These are phyloP conservation scores for Teinopalpus imperialis DNA, from an alignment of 2,888 invertebrate species.

Conservation along the genomic window DNA sequence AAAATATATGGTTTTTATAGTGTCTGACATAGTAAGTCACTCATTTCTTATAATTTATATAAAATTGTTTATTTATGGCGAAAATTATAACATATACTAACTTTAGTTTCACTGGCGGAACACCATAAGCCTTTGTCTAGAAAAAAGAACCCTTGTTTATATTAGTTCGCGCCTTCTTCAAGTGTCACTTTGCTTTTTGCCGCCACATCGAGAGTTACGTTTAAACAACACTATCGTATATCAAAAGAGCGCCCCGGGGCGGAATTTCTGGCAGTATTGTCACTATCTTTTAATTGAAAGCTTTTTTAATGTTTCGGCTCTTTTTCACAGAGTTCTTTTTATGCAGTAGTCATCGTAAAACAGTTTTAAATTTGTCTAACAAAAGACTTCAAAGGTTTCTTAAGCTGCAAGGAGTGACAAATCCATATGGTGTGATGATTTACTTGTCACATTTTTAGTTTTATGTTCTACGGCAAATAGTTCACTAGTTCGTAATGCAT, in stretches of 20 bases:
- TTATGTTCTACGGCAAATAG: slow-evolving; percentile 54
- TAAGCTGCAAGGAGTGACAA: slow-evolving; percentile 50
- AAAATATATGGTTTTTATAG: too few species aligned
- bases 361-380: slow-evolving; percentile 56
- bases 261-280: slow-evolving; percentile 67
- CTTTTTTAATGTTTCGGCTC: slow-evolving; percentile 66
- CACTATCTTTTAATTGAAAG: slow-evolving; percentile 73
- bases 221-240: slow-evolving; percentile 76
- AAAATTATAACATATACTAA: slow-evolving; percentile 4
- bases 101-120: slow-evolving; percentile 21
- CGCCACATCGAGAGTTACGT: slow-evolving; percentile 58
- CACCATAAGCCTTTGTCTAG: slow-evolving; percentile 49
- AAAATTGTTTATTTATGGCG: background rate
- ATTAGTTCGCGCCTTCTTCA: slow-evolving; percentile 78
- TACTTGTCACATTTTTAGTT: slow-evolving; percentile 66
- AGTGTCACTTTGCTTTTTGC: slow-evolving; percentile 80
- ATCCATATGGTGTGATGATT: slow-evolving; percentile 68
- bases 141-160: slow-evolving; percentile 68
- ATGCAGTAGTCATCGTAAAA: slow-evolving; percentile 71
- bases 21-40: too few species aligned
- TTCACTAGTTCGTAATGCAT: slow-evolving; percentile 25
- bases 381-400: slow-evolving; percentile 74
- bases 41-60: too few species aligned
- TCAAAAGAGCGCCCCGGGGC: slow-evolving; percentile 60
- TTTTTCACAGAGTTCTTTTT: slow-evolving; percentile 51